Evolutionary conservation across 1,140 invertebrate species (phyloP).

Genomic region (Pseudomyrmex concolor): DNA sequence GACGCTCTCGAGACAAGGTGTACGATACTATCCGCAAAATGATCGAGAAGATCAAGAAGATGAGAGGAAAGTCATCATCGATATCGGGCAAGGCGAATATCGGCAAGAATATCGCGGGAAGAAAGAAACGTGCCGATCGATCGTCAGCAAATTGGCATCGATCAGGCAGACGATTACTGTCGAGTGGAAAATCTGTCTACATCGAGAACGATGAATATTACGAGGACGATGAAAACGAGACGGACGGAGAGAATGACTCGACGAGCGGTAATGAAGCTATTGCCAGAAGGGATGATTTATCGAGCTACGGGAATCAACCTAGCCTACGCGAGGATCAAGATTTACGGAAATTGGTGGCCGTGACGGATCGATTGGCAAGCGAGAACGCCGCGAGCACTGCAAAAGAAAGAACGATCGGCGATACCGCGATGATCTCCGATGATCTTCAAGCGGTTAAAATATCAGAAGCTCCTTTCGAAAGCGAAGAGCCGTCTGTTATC

Average conservation of each 20-base stretch:
- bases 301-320: not conserved
- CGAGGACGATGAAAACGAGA: slow-evolving; percentile 8
- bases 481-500: not conserved
- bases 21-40: slow-evolving; percentile 16
- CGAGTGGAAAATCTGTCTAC: not conserved
- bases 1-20: slow-evolving; percentile 8
- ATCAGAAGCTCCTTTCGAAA: slow-evolving; percentile 11
- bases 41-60: not conserved
- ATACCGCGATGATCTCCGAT: not conserved
- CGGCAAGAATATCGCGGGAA: not conserved
- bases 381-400: not conserved
- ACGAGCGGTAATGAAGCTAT: slow-evolving; percentile 41
- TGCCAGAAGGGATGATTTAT: slow-evolving; percentile 31
- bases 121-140: not conserved
- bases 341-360: slow-evolving; percentile 17
- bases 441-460: slow-evolving; percentile 2
- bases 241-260: slow-evolving; percentile 1
- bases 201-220: slow-evolving; percentile 31
- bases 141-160: slow-evolving; percentile 1
- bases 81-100: not conserved
- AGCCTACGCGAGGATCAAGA: not conserved
- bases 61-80: not conserved
- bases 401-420: not conserved
- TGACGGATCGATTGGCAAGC: not conserved
- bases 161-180: slow-evolving; percentile 20